Evolutionary conservation across 2,888 invertebrate species (phyloP), one percentile per base, ranked within the genome.

Genomic region (Oxyteleia sp.): DNA sequence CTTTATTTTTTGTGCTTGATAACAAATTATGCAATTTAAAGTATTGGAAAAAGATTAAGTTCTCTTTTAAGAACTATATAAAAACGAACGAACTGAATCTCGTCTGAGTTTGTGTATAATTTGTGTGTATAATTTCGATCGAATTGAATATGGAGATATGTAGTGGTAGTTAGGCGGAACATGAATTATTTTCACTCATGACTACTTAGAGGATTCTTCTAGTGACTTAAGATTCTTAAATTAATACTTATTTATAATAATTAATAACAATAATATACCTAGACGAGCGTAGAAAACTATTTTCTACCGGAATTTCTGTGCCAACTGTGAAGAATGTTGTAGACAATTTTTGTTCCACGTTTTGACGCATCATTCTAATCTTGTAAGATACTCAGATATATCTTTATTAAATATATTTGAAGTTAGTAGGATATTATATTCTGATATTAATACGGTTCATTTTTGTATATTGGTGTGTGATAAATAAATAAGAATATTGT

Each of bases 391-490:
- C 92, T 93, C 93, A 90, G 90, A 93, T 91, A 90, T 92, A 93
- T 90, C 92, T 92, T 92, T 92, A 92, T 92, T 90, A 92, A 92
- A 92, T 92, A 93, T 92, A 92, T 92, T 92, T 93, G 90, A 93
- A 93, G 91, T 93, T 93, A 91, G 92, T 92, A 93, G 92, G 89
- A 91, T 91, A 92, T 93, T 93, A 92, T 93, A 93, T 93, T 93
- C 93, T 93, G 92, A 92, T 92, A 93, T 92, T 93, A 92, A 92
- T 93, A 93, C 91, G 90, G 91, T 93, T 93, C 92, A 92, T 93
- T 93, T 93, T 93, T 93, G 93, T 93, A 93, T 93, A 93, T 93
- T 93, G 93, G 93, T 93, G 93, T 93, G 93, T 93, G 93, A 93
- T 93, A 91, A 93, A 93, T 93, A 92, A 92, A 93, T 93, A 93